Conservation (phyloP, 1,140 invertebrate species). For the Hylaeus anthracinus region DNA sequence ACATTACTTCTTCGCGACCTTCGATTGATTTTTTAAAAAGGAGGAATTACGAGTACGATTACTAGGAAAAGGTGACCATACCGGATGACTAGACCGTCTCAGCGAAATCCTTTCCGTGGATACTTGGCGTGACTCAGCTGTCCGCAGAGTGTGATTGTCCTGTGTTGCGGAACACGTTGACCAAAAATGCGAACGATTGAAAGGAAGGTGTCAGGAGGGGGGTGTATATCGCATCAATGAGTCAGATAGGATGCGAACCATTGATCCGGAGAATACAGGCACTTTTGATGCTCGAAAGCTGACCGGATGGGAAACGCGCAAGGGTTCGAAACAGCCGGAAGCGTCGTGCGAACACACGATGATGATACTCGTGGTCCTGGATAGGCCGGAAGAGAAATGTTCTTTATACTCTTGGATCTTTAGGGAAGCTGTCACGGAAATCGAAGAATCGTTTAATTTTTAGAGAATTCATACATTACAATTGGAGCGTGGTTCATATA, state of each 20-base stretch:
- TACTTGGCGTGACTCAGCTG: not conserved
- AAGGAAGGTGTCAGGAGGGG: not conserved
- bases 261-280: constrained; percentile 49
- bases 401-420: not conserved
- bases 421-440: not conserved
- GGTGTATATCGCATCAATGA: constrained; percentile 26
- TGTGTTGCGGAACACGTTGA: constrained; percentile 4
- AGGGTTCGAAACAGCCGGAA: constrained; percentile 54
- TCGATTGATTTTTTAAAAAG: no score
- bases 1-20: no score
- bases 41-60: no score
- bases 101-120: not conserved
- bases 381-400: constrained; percentile 26
- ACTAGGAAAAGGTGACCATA: not conserved
- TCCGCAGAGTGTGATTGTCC: not conserved
- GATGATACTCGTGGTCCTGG: constrained; percentile 26
- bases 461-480: no score
- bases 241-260: constrained; percentile 48
- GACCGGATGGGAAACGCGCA: constrained; percentile 57
- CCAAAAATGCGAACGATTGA: not conserved
- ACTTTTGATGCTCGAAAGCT: constrained; percentile 39
- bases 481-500: not conserved
- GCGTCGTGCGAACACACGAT: constrained; percentile 22
- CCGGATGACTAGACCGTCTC: not conserved
- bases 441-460: not conserved